Evolutionary conservation across 2,797 vertebrate species (phyloP).

Genomic region (Sebastiscus tertius): DNA sequence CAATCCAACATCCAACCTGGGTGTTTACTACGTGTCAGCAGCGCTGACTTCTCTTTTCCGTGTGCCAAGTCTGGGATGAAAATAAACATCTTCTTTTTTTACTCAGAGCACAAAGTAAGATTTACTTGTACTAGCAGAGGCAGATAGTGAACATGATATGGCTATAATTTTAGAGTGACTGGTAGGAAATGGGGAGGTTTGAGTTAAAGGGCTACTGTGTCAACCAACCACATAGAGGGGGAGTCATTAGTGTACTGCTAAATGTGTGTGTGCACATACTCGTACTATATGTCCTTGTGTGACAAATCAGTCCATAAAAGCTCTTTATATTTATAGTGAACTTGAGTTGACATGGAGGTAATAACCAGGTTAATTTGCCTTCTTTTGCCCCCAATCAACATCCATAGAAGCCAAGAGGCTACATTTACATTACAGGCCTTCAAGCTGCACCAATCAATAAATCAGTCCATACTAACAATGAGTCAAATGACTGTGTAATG

Average conservation of each 20-base stretch:
- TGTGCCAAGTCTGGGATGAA: slow-evolving; percentile 30
- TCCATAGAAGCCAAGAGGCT: neutral
- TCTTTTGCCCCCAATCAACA: neutral
- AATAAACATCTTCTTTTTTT: slow-evolving; percentile 41
- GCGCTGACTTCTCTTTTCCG: slow-evolving; percentile 39
- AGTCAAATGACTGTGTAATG: neutral
- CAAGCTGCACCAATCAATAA: neutral
- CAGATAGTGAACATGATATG: slow-evolving; percentile 43
- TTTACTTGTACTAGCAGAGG: neutral
- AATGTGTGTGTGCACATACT: neutral
- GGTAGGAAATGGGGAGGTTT: slow-evolving; percentile 6
- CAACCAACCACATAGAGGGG: neutral
- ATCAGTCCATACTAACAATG: neutral
- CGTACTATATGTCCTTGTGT: neutral
- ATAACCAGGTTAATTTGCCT: neutral
- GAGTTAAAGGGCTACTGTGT: slow-evolving; percentile 21
- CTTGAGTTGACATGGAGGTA: neutral
- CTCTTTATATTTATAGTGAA: slow-evolving; percentile 7
- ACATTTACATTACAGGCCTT: neutral
- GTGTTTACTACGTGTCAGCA: slow-evolving; percentile 60
- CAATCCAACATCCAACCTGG: slow-evolving; percentile 46
- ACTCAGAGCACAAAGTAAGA: neutral
- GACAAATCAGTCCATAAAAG: slow-evolving; percentile 2
- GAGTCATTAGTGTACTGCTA: neutral
- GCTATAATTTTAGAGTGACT: slow-evolving; percentile 16